phyloP scores from a whole-genome alignment of 2,888 invertebrate species.

The Laspeyria flexula region DNA sequence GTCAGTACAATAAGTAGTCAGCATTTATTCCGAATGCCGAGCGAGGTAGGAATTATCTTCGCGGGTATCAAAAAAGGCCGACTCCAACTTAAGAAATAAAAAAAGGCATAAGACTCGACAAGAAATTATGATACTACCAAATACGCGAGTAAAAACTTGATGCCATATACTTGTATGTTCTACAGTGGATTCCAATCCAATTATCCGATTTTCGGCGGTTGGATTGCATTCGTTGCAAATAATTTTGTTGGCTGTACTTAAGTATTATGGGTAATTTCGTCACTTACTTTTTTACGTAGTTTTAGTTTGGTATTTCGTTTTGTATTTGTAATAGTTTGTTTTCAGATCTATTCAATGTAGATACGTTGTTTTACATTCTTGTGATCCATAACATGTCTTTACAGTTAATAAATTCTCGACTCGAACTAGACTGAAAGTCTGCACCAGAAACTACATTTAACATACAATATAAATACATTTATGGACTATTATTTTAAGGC shows the following conservation, averaged over 20 bases:
- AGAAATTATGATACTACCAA: slow-evolving; percentile 84
- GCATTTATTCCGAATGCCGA: slow-evolving; percentile 66
- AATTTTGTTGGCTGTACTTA: slow-evolving; percentile 51
- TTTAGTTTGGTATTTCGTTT: neutral
- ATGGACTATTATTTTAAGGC: neutral
- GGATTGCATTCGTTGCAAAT: slow-evolving; percentile 50
- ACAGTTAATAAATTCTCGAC: neutral
- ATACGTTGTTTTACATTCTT: neutral
- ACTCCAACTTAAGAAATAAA: slow-evolving; percentile 51
- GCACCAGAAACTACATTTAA: neutral
- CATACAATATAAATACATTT: too few relatives aligned
- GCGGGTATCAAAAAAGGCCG: slow-evolving; percentile 72
- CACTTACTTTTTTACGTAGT: slow-evolving; percentile 28
- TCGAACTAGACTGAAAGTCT: neutral
- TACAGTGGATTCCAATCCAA: slow-evolving; percentile 58
- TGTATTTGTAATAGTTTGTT: slow-evolving; percentile 4
- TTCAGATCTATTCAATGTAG: slow-evolving; percentile 1
- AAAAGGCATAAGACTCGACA: slow-evolving; percentile 62
- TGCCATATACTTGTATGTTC: slow-evolving; percentile 56
- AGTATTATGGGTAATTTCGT: slow-evolving; percentile 38
- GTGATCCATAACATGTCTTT: neutral
- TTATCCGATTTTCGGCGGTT: slow-evolving; percentile 55
- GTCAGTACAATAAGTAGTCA: slow-evolving; percentile 58
- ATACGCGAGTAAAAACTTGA: slow-evolving; percentile 76
- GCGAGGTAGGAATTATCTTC: slow-evolving; percentile 68